Conservation (phyloP, 2,797 vertebrate genomes). For the Acestrorhynchus altus region DNA sequence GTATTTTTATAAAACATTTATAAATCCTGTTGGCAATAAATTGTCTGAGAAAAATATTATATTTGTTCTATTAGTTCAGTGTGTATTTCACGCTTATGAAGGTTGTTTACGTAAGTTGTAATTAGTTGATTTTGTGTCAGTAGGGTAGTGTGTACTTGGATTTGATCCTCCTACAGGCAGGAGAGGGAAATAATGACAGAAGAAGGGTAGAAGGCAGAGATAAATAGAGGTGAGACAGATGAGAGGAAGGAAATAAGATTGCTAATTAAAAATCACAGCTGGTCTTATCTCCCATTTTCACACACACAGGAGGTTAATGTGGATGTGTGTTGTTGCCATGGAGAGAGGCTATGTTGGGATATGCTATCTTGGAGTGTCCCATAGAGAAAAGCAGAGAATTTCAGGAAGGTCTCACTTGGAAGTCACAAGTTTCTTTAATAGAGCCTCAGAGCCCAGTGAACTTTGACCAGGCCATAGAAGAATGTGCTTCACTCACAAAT, state of each 20-base stretch:
- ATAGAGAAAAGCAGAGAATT: background rate
- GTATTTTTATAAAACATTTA: too few relatives aligned
- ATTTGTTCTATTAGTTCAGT: too few relatives aligned
- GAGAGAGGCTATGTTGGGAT: background rate
- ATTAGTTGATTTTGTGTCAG: constrained; percentile 56
- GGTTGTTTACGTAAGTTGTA: constrained; percentile 66
- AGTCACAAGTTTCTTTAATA: background rate
- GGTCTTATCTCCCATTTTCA: constrained; percentile 6
- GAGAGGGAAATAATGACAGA: background rate
- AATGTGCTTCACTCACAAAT: background rate
- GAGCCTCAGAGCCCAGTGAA: background rate
- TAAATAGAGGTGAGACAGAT: constrained; percentile 11
- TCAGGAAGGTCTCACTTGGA: background rate
- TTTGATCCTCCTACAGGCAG: background rate
- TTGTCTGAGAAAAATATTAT: too few relatives aligned
- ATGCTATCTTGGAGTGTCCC: background rate
- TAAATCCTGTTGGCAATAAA: too few relatives aligned
- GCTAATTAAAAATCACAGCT: constrained; percentile 28
- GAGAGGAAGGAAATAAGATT: background rate
- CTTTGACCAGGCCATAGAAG: constrained; percentile 16
- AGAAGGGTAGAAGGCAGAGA: background rate
- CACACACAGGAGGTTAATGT: background rate
- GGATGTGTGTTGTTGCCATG: background rate
- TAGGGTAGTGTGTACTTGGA: constrained; percentile 34
- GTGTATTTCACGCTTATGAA: constrained; percentile 43